phyloP scores from a whole-genome alignment of 1,140 invertebrate species.

The Dendroctonus valens region DNA sequence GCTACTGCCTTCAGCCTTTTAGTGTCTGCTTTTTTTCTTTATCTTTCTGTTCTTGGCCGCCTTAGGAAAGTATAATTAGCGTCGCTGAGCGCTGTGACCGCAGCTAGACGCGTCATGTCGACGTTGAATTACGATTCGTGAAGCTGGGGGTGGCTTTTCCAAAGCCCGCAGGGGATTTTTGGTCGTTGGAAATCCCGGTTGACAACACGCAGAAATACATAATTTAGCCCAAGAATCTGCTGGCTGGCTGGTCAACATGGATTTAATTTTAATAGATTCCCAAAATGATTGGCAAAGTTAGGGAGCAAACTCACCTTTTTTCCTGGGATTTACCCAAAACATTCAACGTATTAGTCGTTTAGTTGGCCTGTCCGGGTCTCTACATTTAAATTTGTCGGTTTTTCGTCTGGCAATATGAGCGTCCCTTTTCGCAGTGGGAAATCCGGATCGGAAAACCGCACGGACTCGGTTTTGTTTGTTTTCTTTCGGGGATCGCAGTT shows the following conservation, averaged over 20 bases:
- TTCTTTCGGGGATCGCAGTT: background rate
- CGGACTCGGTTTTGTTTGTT: conserved; percentile 7
- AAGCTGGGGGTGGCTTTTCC: background rate
- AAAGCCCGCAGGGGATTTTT: conserved; percentile 1
- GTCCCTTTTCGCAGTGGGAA: background rate
- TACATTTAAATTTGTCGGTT: conserved; percentile 1
- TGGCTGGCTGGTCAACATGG: background rate
- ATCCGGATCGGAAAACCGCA: conserved; percentile 15
- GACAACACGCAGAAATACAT: conserved; percentile 4
- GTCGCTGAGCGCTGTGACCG: conserved; percentile 7
- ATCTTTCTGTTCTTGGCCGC: conserved; percentile 2
- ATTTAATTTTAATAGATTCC: too few species aligned
- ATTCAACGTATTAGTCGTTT: too few species aligned
- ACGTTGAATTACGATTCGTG: conserved; percentile 17
- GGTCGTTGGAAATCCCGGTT: conserved; percentile 3
- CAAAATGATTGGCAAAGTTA: too few species aligned
- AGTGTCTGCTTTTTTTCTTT: background rate
- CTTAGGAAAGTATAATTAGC: conserved; percentile 14
- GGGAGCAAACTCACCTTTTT: too few species aligned
- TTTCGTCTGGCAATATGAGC: conserved; percentile 5
- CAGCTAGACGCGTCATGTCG: conserved; percentile 16
- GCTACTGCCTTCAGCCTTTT: background rate
- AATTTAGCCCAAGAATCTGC: background rate
- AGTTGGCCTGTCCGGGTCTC: background rate
- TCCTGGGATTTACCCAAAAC: too few species aligned